These are phyloP conservation scores for Anthopleura xanthogrammica DNA, from an alignment of 92 coral and sea anemone genomes.

Conservation along the genomic window DNA sequence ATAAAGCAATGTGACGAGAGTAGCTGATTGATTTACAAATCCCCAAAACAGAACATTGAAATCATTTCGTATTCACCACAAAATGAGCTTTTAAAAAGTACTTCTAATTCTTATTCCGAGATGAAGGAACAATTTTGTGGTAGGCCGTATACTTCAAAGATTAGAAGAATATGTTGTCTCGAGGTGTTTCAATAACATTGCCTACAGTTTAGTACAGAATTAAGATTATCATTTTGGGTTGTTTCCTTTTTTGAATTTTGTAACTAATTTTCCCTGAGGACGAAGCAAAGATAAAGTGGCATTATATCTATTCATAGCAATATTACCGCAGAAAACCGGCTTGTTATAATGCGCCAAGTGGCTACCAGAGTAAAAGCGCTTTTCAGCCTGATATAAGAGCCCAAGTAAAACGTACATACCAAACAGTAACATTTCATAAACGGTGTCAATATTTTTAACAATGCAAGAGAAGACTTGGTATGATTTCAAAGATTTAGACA, in stretches of 20 bases:
- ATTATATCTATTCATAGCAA: conserved; percentile 15
- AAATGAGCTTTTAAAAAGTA: conserved; percentile 26
- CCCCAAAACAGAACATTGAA: conserved; percentile 10
- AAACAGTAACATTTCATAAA: background rate
- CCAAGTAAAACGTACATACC: background rate
- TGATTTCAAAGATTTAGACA: background rate
- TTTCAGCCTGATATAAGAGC: background rate
- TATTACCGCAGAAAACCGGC: conserved; percentile 12
- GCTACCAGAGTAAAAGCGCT: background rate
- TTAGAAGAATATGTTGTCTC: background rate
- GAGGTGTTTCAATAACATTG: conserved; percentile 1
- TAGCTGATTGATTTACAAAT: conserved; percentile 35
- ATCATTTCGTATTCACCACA: conserved; percentile 35
- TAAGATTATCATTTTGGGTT: background rate
- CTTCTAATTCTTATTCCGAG: conserved; percentile 11
- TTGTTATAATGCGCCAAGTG: background rate
- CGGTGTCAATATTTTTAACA: background rate
- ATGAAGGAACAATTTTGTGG: conserved; percentile 37
- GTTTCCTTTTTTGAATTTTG: conserved; percentile 14
- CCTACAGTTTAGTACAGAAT: background rate
- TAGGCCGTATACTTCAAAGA: conserved; percentile 18
- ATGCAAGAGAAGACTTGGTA: background rate
- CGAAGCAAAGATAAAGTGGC: conserved; percentile 26
- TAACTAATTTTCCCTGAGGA: conserved; percentile 30
- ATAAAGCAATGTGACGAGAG: conserved; percentile 31